A percentile compares a stretch with the other conserved stretches of the same genome.
phyloP scores from a whole-genome alignment of 2,888 invertebrate genomes.

The Lymantria dispar region DNA sequence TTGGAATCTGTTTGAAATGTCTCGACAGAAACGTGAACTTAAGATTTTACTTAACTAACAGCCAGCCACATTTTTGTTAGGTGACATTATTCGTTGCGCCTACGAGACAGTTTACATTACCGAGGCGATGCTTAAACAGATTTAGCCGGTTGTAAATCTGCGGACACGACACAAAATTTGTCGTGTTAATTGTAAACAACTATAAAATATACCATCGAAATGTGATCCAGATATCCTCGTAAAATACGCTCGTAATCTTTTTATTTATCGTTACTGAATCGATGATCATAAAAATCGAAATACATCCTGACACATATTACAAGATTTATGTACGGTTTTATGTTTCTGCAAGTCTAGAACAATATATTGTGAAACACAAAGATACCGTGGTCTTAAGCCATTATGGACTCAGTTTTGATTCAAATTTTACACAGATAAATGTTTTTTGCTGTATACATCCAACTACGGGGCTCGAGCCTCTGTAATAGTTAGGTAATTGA shows the following conservation, averaged over 20 bases:
- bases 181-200: constrained; percentile 47
- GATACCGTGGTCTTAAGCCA: background rate
- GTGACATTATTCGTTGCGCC: constrained; percentile 6
- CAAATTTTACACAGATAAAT: too few relatives aligned
- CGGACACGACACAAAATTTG: constrained; percentile 41
- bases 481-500: too few relatives aligned
- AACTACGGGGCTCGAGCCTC: too few relatives aligned
- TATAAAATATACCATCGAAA: constrained; percentile 42
- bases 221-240: constrained; percentile 43
- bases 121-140: constrained; percentile 37
- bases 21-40: constrained; percentile 6
- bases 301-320: constrained; percentile 21
- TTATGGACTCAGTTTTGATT: too few relatives aligned
- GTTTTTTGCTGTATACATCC: too few relatives aligned
- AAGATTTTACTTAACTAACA: constrained; percentile 11
- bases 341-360: constrained; percentile 9
- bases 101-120: constrained; percentile 31
- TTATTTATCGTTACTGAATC: constrained; percentile 35
- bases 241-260: constrained; percentile 37
- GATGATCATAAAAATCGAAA: constrained; percentile 29
- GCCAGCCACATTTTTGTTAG: constrained; percentile 14
- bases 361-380: constrained; percentile 6
- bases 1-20: constrained; percentile 7
- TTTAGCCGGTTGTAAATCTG: constrained; percentile 49
- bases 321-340: constrained; percentile 25